Evolutionary conservation across 2,888 invertebrate species (phyloP).

Genomic region (Oscheius myriophilus): DNA sequence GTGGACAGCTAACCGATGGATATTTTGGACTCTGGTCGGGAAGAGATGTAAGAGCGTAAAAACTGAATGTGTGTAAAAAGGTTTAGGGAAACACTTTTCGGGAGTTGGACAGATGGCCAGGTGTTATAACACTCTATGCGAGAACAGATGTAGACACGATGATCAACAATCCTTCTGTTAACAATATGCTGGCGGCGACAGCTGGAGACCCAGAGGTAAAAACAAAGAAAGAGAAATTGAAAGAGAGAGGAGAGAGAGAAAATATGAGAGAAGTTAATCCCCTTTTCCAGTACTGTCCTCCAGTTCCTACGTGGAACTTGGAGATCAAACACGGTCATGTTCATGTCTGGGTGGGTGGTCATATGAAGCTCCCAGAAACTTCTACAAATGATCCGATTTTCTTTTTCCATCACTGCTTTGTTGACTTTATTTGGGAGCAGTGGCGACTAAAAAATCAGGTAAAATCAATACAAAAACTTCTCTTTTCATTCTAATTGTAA

Average conservation of each 20-base stretch:
- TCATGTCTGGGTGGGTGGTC: slow-evolving; percentile 26
- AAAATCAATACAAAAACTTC: too few relatives aligned
- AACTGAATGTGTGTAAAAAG: too few relatives aligned
- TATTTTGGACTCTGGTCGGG: slow-evolving; percentile 21
- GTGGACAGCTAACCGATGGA: slow-evolving; percentile 20
- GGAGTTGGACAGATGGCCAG: slow-evolving; percentile 11
- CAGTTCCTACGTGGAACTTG: background rate
- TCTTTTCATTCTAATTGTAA: too few relatives aligned
- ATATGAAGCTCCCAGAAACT: slow-evolving; percentile 17
- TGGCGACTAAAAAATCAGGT: slow-evolving; percentile 18
- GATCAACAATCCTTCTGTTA: slow-evolving; percentile 4
- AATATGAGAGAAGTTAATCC: background rate
- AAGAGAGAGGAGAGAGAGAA: too few relatives aligned
- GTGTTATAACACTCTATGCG: background rate
- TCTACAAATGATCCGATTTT: slow-evolving; percentile 29
- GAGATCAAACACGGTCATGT: slow-evolving; percentile 21
- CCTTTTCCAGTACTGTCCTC: slow-evolving; percentile 9
- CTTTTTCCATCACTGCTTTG: slow-evolving; percentile 26
- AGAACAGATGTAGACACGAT: slow-evolving; percentile 6
- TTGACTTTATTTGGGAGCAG: slow-evolving; percentile 25
- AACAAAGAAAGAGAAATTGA: too few relatives aligned
- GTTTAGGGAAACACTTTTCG: slow-evolving; percentile 14
- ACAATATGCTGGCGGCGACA: slow-evolving; percentile 18
- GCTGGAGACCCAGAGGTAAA: slow-evolving; percentile 9
- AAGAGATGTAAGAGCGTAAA: background rate